These are phyloP conservation scores for Plumapathes pennacea DNA, from an alignment of 92 coral and sea anemone species.

Conservation along the genomic window DNA sequence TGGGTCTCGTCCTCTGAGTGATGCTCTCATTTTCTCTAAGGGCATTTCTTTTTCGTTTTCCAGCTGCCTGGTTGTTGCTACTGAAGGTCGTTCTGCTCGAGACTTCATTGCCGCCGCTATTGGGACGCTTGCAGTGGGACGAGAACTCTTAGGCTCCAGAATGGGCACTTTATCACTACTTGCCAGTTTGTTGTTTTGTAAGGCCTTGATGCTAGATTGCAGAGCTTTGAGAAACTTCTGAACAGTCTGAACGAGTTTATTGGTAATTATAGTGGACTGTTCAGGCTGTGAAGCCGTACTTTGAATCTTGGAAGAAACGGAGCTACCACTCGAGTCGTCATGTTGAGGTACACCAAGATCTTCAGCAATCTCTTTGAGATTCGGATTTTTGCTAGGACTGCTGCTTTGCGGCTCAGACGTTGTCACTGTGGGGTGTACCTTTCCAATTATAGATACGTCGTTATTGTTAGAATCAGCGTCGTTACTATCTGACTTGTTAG, in stretches of 20 bases:
- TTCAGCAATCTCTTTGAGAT: too few relatives aligned
- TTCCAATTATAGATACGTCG: too few relatives aligned
- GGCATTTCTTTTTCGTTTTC: slow-evolving; percentile 3
- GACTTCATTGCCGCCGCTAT: background rate
- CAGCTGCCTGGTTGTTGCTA: background rate
- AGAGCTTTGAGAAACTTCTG: slow-evolving; percentile 54
- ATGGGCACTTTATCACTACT: too few relatives aligned
- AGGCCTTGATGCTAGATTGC: slow-evolving; percentile 53
- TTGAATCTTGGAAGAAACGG: too few relatives aligned
- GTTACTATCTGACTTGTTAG: background rate
- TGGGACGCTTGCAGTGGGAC: background rate
- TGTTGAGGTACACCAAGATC: too few relatives aligned
- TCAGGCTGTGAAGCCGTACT: slow-evolving; percentile 3
- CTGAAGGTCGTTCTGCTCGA: background rate
- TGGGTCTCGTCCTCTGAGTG: slow-evolving; percentile 11
- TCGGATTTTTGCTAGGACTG: too few relatives aligned
- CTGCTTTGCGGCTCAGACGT: too few relatives aligned
- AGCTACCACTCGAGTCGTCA: too few relatives aligned
- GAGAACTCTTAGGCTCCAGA: too few relatives aligned
- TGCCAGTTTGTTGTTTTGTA: slow-evolving; percentile 28
- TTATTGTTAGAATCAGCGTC: background rate
- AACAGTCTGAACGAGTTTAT: slow-evolving; percentile 33
- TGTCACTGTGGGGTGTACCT: too few relatives aligned
- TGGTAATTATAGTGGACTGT: slow-evolving; percentile 10
- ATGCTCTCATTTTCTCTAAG: background rate